These are phyloP conservation scores for Timema podura DNA, from an alignment of 2,888 invertebrate species.

Conservation along the genomic window DNA sequence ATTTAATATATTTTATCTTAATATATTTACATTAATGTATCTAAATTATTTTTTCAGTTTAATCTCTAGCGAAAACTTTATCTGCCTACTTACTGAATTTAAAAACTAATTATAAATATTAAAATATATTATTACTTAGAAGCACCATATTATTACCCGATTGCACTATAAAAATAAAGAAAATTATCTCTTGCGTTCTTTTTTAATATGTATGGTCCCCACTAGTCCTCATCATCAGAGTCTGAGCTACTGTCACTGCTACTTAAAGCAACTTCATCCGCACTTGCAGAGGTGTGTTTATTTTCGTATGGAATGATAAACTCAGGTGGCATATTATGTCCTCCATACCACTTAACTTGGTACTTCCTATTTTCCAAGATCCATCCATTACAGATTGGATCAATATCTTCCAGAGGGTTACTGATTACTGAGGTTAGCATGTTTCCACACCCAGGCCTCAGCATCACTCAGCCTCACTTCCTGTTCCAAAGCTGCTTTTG, in stretches of 20 bases:
- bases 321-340: conserved; percentile 9
- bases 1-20: background rate
- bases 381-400: conserved; percentile 6
- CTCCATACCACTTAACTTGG: conserved; percentile 4
- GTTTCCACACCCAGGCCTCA: conserved; percentile 12
- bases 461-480: background rate
- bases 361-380: background rate
- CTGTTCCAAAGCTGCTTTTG: conserved; percentile 9
- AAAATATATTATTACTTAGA: background rate
- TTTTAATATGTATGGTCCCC: background rate
- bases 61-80: background rate
- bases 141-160: too few relatives aligned
- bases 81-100: background rate
- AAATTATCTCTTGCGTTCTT: too few relatives aligned
- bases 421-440: background rate
- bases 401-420: conserved; percentile 1
- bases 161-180: too few relatives aligned
- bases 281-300: background rate
- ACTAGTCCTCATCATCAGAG: background rate
- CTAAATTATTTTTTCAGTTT: background rate
- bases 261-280: conserved; percentile 13
- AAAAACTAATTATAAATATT: background rate
- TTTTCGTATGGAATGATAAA: background rate
- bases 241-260: conserved; percentile 12
- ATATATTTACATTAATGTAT: background rate